These are phyloP conservation scores for Sphenopsis melanotis DNA, from an alignment of 2,797 vertebrate species.

Conservation along the genomic window DNA sequence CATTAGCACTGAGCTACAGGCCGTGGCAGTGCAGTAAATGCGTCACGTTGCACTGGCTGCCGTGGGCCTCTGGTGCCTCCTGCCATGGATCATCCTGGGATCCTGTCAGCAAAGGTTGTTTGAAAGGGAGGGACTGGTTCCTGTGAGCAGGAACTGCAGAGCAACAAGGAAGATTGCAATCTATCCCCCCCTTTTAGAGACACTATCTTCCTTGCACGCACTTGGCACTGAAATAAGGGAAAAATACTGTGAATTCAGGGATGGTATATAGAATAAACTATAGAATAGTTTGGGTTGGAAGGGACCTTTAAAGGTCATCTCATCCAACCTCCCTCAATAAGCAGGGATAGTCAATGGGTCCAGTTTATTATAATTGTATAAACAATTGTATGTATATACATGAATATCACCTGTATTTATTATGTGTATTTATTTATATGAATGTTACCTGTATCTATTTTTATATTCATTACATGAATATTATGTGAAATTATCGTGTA, in stretches of 20 bases:
- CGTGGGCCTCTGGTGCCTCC: constrained; percentile 33
- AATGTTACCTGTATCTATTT: not conserved
- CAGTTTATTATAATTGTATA: not conserved
- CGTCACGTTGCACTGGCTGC: constrained; percentile 50
- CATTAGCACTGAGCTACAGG: constrained; percentile 63
- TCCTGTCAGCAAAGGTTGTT: constrained; percentile 71
- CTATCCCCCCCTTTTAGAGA: not conserved
- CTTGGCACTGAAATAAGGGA: not conserved
- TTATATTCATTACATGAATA: not conserved
- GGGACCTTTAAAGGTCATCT: not conserved
- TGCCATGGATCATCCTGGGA: constrained; percentile 46
- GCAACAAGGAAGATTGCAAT: not conserved
- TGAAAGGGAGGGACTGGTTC: constrained; percentile 56
- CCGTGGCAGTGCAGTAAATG: constrained; percentile 63
- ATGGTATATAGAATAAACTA: not conserved
- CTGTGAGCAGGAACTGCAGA: not conserved
- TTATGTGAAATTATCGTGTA: not conserved
- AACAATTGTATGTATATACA: not conserved
- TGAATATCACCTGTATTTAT: not conserved
- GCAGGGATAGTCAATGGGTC: not conserved
- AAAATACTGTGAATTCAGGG: not conserved
- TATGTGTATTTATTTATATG: not conserved
- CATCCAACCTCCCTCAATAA: not conserved
- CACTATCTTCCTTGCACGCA: rapidly evolving
- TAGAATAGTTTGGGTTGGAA: not conserved